These are phyloP conservation scores for Phymastichus coffea DNA, from an alignment of 1,140 invertebrate genomes.

Conservation along the genomic window DNA sequence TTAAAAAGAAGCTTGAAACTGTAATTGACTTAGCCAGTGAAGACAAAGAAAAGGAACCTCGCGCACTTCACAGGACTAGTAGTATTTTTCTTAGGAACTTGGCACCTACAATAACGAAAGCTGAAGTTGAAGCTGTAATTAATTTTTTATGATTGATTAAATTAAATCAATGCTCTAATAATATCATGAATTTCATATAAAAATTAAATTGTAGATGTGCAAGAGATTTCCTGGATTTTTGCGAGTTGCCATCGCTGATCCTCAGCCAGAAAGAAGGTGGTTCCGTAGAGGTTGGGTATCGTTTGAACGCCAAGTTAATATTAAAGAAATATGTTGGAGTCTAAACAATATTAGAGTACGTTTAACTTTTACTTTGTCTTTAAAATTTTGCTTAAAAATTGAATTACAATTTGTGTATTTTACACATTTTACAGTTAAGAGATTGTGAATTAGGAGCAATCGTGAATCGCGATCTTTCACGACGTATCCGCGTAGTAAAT, in stretches of 20 bases:
- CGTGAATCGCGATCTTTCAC: slow-evolving; percentile 90
- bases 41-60: slow-evolving; percentile 63
- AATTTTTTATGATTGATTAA: slow-evolving; percentile 12
- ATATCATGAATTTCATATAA: slow-evolving; percentile 22
- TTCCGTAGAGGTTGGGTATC: slow-evolving; percentile 97
- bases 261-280: slow-evolving; percentile 92
- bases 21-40: slow-evolving; percentile 53
- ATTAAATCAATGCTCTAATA: background rate
- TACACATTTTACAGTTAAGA: slow-evolving; percentile 63
- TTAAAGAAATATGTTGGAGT: slow-evolving; percentile 99
- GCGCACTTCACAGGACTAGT: slow-evolving; percentile 87
- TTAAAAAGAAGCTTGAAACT: slow-evolving; percentile 43
- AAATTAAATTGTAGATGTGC: slow-evolving; percentile 71
- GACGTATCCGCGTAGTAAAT: slow-evolving; percentile 89
- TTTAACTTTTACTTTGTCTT: slow-evolving; percentile 23
- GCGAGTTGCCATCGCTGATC: slow-evolving; percentile 95
- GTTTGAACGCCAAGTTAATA: slow-evolving; percentile 94
- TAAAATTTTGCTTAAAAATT: slow-evolving; percentile 6
- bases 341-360: slow-evolving; percentile 90
- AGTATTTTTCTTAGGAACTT: slow-evolving; percentile 97
- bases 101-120: slow-evolving; percentile 92
- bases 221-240: slow-evolving; percentile 93
- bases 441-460: slow-evolving; percentile 93
- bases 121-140: slow-evolving; percentile 92
- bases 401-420: background rate